These are phyloP conservation scores for Trichosurus vulpecula DNA, from an alignment of 2,797 vertebrate species.

Conservation along the genomic window DNA sequence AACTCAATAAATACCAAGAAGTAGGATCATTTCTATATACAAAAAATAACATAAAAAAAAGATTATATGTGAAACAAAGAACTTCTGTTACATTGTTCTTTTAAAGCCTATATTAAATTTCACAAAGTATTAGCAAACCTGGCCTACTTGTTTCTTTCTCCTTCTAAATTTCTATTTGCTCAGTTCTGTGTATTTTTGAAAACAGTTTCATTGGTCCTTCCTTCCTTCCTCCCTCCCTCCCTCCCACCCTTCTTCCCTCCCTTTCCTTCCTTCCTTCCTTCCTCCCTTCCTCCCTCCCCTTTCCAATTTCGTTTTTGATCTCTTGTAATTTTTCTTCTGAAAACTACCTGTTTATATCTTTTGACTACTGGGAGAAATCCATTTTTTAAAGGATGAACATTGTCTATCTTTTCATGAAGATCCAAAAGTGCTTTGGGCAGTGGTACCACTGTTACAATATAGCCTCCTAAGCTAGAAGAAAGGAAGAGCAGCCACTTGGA, in stretches of 20 bases:
- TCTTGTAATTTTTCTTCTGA: too few species aligned
- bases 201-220: too few species aligned
- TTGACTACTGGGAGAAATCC: neutral
- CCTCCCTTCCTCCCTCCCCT: too few species aligned
- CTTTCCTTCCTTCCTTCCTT: too few species aligned
- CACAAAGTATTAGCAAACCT: too few species aligned
- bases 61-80: neutral
- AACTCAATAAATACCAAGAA: neutral
- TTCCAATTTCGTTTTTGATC: too few species aligned
- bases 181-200: too few species aligned
- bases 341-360: neutral
- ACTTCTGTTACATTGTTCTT: neutral
- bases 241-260: too few species aligned
- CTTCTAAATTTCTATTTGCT: too few species aligned
- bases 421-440: neutral
- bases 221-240: too few species aligned
- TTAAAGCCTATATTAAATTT: neutral
- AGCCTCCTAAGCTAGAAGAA: neutral
- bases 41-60: neutral
- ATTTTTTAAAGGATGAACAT: neutral
- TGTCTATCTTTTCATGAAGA: neutral
- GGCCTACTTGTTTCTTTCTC: too few species aligned
- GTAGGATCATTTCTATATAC: neutral
- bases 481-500: neutral
- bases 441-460: neutral